Conservation (phyloP, 2,888 invertebrate genomes). For the Spodoptera picta region DNA sequence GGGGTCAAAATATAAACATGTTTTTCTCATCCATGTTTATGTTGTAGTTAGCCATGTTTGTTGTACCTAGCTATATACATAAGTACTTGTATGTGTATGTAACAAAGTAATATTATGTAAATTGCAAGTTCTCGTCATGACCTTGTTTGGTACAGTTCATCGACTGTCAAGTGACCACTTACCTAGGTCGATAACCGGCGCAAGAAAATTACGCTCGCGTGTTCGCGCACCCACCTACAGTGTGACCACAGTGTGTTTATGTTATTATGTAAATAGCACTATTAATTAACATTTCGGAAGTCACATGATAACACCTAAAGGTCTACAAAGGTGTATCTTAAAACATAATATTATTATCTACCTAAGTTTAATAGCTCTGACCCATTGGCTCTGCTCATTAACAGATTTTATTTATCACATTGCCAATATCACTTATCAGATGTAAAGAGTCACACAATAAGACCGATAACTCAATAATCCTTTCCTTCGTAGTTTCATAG, state of each 20-base stretch:
- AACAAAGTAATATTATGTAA: constrained; percentile 19
- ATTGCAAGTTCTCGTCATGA: constrained; percentile 34
- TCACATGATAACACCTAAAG: neutral
- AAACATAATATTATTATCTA: no score
- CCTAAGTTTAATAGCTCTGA: neutral
- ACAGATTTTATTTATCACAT: constrained; percentile 3
- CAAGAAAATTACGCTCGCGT: constrained; percentile 50
- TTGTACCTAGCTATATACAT: constrained; percentile 7
- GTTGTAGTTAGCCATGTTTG: constrained; percentile 7
- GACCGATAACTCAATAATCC: constrained; percentile 11
- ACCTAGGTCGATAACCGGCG: constrained; percentile 59
- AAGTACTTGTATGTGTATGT: neutral
- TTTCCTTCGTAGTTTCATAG: constrained; percentile 33
- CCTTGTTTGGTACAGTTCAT: constrained; percentile 47
- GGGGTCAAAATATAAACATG: constrained; percentile 18
- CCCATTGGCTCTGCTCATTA: constrained; percentile 1
- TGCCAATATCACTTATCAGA: constrained; percentile 22
- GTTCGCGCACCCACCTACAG: constrained; percentile 19
- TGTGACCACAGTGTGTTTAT: neutral
- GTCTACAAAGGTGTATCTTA: no score
- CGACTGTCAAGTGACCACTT: constrained; percentile 45
- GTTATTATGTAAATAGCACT: constrained; percentile 1
- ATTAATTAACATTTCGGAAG: neutral
- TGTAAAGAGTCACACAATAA: constrained; percentile 6
- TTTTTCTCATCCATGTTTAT: constrained; percentile 25